These are phyloP conservation scores for Lycocorax pyrrhopterus DNA, from an alignment of 2,113 vertebrate genomes.

Conservation along the genomic window DNA sequence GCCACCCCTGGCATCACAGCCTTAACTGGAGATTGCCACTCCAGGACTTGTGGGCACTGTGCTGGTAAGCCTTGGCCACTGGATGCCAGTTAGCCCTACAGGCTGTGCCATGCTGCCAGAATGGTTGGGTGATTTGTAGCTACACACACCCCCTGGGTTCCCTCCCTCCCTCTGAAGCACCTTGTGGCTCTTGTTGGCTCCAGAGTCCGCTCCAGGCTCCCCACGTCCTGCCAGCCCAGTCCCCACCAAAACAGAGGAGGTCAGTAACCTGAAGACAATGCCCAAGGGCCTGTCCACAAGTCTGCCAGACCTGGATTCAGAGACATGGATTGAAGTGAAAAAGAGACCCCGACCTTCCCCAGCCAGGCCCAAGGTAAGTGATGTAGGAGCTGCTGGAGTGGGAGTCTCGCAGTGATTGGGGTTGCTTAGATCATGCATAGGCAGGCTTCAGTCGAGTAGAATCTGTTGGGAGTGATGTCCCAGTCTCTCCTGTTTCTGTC, in stretches of 20 bases:
- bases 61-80: not conserved
- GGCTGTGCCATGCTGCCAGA: not conserved
- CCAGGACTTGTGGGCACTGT: not conserved
- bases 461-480: not conserved
- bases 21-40: not conserved
- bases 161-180: not conserved
- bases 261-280: slow-evolving; percentile 92
- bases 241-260: slow-evolving; percentile 81
- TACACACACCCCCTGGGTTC: not conserved
- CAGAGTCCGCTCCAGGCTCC: slow-evolving; percentile 80
- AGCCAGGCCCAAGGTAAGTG: slow-evolving; percentile 82
- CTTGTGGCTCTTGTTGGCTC: not conserved
- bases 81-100: not conserved
- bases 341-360: slow-evolving; percentile 92
- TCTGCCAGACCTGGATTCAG: slow-evolving; percentile 93
- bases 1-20: not conserved
- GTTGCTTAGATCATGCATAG: not conserved
- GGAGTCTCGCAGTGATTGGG: not conserved
- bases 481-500: not conserved
- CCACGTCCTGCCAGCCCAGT: slow-evolving; percentile 74
- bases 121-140: not conserved
- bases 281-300: slow-evolving; percentile 96
- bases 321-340: slow-evolving; percentile 98
- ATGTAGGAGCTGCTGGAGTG: not conserved
- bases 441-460: not conserved